Percentiles rank a stretch among this genome's conserved stretches.
Evolutionary conservation across 2,888 invertebrate species (phyloP).

Genomic region (Chironomus tentans): DNA sequence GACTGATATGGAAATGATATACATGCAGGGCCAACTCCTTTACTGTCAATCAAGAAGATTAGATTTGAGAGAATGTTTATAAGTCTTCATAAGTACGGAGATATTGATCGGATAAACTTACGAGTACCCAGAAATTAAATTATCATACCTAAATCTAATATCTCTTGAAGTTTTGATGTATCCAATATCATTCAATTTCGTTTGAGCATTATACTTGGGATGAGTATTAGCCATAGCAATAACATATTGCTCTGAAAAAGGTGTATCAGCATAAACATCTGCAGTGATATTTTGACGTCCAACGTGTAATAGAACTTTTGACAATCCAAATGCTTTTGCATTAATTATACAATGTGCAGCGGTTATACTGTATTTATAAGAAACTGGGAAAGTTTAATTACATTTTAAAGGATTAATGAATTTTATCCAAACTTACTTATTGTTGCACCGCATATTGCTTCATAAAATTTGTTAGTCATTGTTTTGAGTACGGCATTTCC

Average conservation of each 20-base stretch:
- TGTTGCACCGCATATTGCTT: not conserved
- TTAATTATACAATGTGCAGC: not conserved
- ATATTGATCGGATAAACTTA: no score
- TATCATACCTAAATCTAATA: constrained; percentile 2
- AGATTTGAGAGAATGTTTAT: no score
- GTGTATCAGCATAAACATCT: not conserved
- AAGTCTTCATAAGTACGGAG: no score
- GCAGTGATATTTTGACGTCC: not conserved
- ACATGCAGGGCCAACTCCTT: not conserved
- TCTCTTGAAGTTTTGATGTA: not conserved
- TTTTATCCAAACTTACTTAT: not conserved
- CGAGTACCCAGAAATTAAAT: no score
- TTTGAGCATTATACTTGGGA: not conserved
- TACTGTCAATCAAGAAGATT: not conserved
- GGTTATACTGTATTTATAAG: not conserved
- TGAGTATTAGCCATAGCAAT: not conserved
- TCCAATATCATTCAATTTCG: not conserved
- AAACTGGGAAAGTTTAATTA: not conserved
- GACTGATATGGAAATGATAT: not conserved
- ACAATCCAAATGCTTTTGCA: not conserved
- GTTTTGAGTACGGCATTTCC: not conserved
- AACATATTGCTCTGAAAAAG: not conserved
- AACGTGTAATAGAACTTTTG: not conserved
- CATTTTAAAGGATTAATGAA: not conserved
- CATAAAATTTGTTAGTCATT: not conserved